Base-by-base conservation (phyloP, 30 jellyfish, hydroid and myxozoan species). In the Chironex yamaguchii region DNA sequence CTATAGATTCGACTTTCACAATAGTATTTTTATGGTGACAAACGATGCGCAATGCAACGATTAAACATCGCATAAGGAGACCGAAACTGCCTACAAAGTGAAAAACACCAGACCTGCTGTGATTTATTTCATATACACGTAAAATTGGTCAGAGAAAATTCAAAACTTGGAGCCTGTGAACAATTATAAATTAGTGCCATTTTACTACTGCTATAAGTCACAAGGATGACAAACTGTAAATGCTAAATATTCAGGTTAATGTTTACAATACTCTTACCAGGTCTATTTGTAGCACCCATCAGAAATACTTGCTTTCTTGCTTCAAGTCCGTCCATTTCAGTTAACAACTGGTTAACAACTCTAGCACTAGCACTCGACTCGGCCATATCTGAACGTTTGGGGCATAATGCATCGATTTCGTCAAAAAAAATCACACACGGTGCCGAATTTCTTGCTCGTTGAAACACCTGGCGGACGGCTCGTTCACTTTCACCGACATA, bases 401-500 rank as follows among this genome's bases (percentile, higher is more conserved):
- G 97, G 63, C 99, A 96, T 62, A 96, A 67, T 29, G 99, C 98
- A 70, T 96, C 99, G 63, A 96, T 96, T 88, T 96, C 99, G 52
- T 96, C 99, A 51, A 96, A 96, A 82, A 96, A 96, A 3, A 96
- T 96, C 29, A 96, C 99, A 63, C 99, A 96, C 0, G 99, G 99
- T 11, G 98, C 77, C 3, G 99, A 90, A 36, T 82, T 96, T 21
- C 97, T 89, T 36, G 99, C 99, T 25, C 98, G 78, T 65, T 83
- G 96, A 52, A 96, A 96, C 36, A 96, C 97, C 52, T 96, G 97
- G 1, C 99, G 94, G 21, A 96, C 98, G 0, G 99, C 98, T 70
- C 90, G 92, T 58, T 96, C 99, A 54, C 99, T 96, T 71, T 96
- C 99, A 30, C 99, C 99, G 25, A 96, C 99, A 73, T 96, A 96